These are phyloP conservation scores for Bombus polaris DNA, from an alignment of 1,140 invertebrate genomes.

Conservation along the genomic window DNA sequence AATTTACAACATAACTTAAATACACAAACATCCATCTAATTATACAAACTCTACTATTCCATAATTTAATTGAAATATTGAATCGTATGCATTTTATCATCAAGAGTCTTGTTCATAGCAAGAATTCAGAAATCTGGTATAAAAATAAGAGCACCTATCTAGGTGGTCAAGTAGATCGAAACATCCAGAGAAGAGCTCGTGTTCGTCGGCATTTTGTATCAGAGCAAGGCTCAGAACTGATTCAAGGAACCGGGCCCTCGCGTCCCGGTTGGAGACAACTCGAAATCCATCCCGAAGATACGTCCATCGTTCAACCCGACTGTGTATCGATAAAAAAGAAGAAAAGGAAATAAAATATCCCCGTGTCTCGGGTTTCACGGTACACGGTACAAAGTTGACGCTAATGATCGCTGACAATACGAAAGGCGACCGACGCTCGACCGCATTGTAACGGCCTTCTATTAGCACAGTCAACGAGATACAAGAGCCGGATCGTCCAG, in stretches of 20 bases:
- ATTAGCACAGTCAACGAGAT: conserved; percentile 51
- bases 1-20: no score
- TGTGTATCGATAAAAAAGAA: conserved; percentile 23
- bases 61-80: not conserved
- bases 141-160: not conserved
- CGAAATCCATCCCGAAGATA: conserved; percentile 43
- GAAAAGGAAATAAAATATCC: conserved; percentile 9
- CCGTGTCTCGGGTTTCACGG: conserved; percentile 39
- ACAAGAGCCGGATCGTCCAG: conserved; percentile 31
- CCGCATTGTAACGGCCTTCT: conserved; percentile 51
- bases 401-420: conserved; percentile 54
- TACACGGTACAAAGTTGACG: conserved; percentile 42
- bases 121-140: not conserved
- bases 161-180: not conserved
- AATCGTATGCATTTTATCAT: not conserved
- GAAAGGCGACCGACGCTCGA: conserved; percentile 51
- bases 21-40: no score
- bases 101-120: not conserved
- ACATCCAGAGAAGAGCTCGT: not conserved
- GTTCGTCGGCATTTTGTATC: conserved; percentile 13
- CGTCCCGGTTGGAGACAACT: conserved; percentile 7
- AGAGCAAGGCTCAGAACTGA: not conserved
- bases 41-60: no score
- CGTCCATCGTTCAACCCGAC: conserved; percentile 17
- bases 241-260: conserved; percentile 13